Percentiles rank a stretch among this genome's conserved stretches.
These are phyloP conservation scores for Drosophila yakuba DNA, from an alignment of 1,140 invertebrate genomes.

Conservation along the genomic window DNA sequence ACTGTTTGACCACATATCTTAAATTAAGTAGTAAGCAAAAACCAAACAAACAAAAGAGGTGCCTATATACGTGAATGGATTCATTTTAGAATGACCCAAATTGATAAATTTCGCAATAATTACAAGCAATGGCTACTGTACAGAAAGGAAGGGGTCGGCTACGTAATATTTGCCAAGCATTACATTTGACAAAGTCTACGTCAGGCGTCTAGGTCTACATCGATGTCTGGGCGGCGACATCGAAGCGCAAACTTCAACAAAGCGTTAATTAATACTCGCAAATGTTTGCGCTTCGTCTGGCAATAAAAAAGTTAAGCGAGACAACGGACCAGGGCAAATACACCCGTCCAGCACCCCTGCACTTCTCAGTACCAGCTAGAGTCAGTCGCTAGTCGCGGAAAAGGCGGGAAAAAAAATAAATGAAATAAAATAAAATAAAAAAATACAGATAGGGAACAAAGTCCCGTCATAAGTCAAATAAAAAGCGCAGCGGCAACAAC, in stretches of 20 bases:
- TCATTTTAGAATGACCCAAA: background rate
- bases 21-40: too few relatives aligned
- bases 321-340: conserved; percentile 61
- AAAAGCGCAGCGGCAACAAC: conserved; percentile 70
- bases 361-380: conserved; percentile 25
- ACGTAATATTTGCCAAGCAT: conserved; percentile 64
- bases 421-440: conserved; percentile 4
- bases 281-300: conserved; percentile 81
- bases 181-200: conserved; percentile 47
- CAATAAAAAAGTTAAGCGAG: conserved; percentile 83
- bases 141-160: conserved; percentile 40
- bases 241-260: conserved; percentile 82
- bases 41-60: too few relatives aligned
- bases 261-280: conserved; percentile 83
- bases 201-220: conserved; percentile 46
- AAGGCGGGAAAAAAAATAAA: conserved; percentile 19
- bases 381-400: conserved; percentile 29
- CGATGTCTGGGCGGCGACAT: conserved; percentile 65
- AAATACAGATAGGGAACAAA: conserved; percentile 46
- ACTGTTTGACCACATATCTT: too few relatives aligned
- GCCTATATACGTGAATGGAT: too few relatives aligned
- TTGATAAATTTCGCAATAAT: background rate
- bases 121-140: conserved; percentile 7
- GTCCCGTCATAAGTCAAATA: conserved; percentile 81
- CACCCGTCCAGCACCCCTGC: conserved; percentile 10